These are phyloP conservation scores for Bombus consobrinus DNA, from an alignment of 1,140 invertebrate species.

Conservation along the genomic window DNA sequence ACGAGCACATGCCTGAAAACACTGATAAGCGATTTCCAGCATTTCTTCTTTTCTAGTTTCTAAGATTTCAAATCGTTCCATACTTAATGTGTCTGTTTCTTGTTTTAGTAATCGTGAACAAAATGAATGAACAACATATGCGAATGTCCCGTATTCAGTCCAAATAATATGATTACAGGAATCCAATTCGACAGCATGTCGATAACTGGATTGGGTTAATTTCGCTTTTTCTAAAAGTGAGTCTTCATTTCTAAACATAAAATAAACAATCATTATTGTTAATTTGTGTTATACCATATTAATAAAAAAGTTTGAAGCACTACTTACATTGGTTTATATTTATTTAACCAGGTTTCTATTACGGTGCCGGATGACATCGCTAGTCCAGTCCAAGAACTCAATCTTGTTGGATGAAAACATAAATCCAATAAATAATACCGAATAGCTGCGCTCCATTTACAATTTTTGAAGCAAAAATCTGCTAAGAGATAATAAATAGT, in stretches of 20 bases:
- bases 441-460: constrained; percentile 89
- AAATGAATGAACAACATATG: constrained; percentile 94
- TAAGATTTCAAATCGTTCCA: constrained; percentile 90
- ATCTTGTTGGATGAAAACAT: constrained; percentile 88
- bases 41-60: constrained; percentile 91
- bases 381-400: constrained; percentile 96
- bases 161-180: constrained; percentile 89
- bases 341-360: constrained; percentile 92
- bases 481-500: constrained; percentile 94
- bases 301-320: constrained; percentile 35
- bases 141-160: constrained; percentile 94
- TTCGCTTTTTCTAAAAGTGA: constrained; percentile 89
- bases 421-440: constrained; percentile 93
- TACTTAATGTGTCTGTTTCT: constrained; percentile 88
- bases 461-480: constrained; percentile 96
- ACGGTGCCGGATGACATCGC: constrained; percentile 91
- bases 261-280: constrained; percentile 33
- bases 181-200: constrained; percentile 89
- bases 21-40: constrained; percentile 88
- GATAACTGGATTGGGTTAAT: constrained; percentile 90
- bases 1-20: constrained; percentile 89
- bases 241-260: constrained; percentile 84
- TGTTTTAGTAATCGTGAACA: constrained; percentile 92
- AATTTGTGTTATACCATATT: not conserved
- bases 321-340: constrained; percentile 84